A percentile compares a stretch with the other conserved stretches of the same genome.
Evolutionary conservation across 2,888 invertebrate genomes (phyloP).

Genomic region (Branchipolynoe longqiensis): DNA sequence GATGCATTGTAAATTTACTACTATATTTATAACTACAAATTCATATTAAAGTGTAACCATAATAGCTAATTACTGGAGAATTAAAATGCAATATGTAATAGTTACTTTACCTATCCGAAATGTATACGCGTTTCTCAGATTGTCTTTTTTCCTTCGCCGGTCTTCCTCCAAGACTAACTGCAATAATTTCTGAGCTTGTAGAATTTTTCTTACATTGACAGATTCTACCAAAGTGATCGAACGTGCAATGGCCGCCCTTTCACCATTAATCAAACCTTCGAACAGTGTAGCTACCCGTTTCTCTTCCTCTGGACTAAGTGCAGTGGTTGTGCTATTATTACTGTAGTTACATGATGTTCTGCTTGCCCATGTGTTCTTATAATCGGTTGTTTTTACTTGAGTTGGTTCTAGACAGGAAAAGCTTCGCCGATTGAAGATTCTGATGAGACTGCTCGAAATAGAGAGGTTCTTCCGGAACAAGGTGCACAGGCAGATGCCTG

Average conservation of each 20-base stretch:
- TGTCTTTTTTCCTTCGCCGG: slow-evolving; percentile 67
- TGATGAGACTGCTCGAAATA: too few species aligned
- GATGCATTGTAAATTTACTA: too few species aligned
- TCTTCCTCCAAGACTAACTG: slow-evolving; percentile 76
- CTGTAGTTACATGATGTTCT: background rate
- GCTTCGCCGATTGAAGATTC: too few species aligned
- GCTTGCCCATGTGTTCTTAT: too few species aligned
- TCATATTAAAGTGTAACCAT: background rate
- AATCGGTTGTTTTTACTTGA: too few species aligned
- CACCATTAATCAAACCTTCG: slow-evolving; percentile 73
- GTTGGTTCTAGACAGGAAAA: too few species aligned
- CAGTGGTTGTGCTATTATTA: background rate
- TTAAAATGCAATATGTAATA: background rate
- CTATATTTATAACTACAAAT: too few species aligned
- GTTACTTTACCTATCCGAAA: slow-evolving; percentile 81
- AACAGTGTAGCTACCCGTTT: slow-evolving; percentile 70
- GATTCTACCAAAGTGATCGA: slow-evolving; percentile 84
- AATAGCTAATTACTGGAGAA: background rate
- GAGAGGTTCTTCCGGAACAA: too few species aligned
- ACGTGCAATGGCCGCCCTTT: slow-evolving; percentile 82
- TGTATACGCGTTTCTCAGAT: slow-evolving; percentile 64
- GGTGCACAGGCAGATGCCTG: background rate
- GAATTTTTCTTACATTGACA: slow-evolving; percentile 80
- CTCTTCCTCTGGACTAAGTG: slow-evolving; percentile 62
- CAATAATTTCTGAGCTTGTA: slow-evolving; percentile 81